These are phyloP conservation scores for Castor canadensis DNA, from an alignment of 2,113 vertebrate species.

Conservation along the genomic window DNA sequence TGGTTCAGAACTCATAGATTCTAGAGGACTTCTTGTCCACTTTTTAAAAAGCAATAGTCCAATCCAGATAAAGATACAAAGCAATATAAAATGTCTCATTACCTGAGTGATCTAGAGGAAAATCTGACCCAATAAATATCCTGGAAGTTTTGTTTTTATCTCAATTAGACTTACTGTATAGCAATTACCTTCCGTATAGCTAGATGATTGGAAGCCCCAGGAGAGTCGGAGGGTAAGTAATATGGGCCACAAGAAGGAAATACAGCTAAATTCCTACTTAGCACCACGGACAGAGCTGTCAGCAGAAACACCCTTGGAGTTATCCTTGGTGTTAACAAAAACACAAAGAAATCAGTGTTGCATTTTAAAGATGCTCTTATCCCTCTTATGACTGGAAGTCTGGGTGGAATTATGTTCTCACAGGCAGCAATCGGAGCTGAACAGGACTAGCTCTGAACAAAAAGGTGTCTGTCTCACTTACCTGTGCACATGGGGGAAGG, in stretches of 20 bases:
- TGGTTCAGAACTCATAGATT: not conserved
- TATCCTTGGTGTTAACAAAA: not conserved
- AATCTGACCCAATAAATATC: conserved; percentile 20
- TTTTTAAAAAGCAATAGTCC: not conserved
- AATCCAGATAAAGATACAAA: not conserved
- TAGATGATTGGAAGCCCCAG: conserved; percentile 22
- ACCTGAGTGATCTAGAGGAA: conserved; percentile 35
- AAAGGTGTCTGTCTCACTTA: not conserved
- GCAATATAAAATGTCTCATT: not conserved
- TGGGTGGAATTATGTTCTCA: not conserved
- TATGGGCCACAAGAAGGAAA: conserved; percentile 46
- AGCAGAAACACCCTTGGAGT: not conserved
- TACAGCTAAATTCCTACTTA: conserved; percentile 33
- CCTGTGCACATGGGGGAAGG: not conserved
- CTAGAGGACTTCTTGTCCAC: not conserved
- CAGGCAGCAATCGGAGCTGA: not conserved
- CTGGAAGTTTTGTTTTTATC: conserved; percentile 31
- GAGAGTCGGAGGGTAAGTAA: not conserved
- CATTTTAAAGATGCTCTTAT: not conserved
- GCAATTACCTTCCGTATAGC: conserved; percentile 4
- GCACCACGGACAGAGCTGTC: conserved; percentile 77
- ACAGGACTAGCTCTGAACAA: not conserved
- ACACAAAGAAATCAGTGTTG: not conserved
- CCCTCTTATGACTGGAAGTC: not conserved
- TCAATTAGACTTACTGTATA: not conserved